Evolutionary conservation across 1,140 invertebrate species (phyloP).

Genomic region (Eupristina koningsbergeri): DNA sequence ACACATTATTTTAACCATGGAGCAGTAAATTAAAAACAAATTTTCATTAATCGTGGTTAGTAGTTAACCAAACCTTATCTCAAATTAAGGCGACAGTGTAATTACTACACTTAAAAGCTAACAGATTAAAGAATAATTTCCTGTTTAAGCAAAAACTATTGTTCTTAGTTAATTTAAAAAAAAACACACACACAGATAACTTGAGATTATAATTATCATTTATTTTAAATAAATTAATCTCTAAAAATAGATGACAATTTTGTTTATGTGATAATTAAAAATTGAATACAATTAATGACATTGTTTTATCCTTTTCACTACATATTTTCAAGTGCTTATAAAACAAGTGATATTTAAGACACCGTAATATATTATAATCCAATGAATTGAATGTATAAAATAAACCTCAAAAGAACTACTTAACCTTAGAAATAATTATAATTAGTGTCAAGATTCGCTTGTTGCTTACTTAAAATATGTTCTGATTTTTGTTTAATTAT

Average conservation of each 20-base stretch:
- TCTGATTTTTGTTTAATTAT: neutral
- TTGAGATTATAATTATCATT: neutral
- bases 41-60: neutral
- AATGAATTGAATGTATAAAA: neutral
- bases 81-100: neutral
- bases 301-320: neutral
- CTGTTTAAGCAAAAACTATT: neutral
- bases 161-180: neutral
- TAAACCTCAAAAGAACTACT: neutral
- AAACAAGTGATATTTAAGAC: neutral
- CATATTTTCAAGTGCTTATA: neutral
- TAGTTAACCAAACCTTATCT: neutral
- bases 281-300: neutral
- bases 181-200: too few species aligned
- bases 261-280: neutral
- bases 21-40: neutral
- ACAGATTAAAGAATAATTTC: neutral
- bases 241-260: neutral
- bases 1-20: too few species aligned
- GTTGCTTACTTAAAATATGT: neutral
- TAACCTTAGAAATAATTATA: neutral
- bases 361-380: neutral
- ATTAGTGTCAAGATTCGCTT: neutral
- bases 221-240: neutral
- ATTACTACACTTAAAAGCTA: neutral